Base-by-base conservation (phyloP, 2,797 vertebrate species). In the Lagocephalus sceleratus region DNA sequence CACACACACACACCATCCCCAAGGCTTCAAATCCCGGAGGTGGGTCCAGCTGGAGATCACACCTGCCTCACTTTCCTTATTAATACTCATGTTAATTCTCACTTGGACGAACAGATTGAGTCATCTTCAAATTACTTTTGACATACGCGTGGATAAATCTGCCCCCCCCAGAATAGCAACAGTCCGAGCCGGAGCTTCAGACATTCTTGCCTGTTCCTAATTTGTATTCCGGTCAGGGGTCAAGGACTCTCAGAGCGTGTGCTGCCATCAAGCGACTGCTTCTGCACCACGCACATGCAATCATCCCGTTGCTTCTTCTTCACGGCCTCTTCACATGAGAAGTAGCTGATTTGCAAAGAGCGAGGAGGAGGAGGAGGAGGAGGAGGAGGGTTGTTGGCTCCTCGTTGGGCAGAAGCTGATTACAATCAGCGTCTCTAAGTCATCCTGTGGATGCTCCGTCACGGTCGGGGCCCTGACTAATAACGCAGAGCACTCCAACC, bases 171-270 rank as follows among this genome's bases (percentile, higher is more conserved):
- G 21, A 55, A 3, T 22, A 47, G 23, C 21, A 66, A 17, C 8
- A 4, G 17, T 45, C 54, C 51, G 29, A 47, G 22, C 20, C 15
- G 23, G 45, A 54, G 60, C 57, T 55, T 47, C 23, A 29, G 20
- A 51, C 8, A 19, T 57, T 16, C 51, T n/a, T 64, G 47, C 47
- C 19, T 19, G 40, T 73, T 60, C 73, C 57, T 71, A 23, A 75
- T 84, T 85, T 76, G 66, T 76, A 83, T 81, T 79, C 76, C 50
- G 46, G 54, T 71, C 60, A 57, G 63, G 63, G 78, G 82, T 82
- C 64, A 75, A 84, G 67, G 68, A 55, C 61, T 51, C 61, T 63
- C 47, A 29, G 68, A 74, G 61, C 35, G 47, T 49, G 19, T 1
- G 6, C 54, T 52, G 62, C 49, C 59, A 59, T 71, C 51, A 61